These are phyloP conservation scores for Myodes glareolus DNA, from an alignment of 2,113 vertebrate genomes.

Conservation along the genomic window DNA sequence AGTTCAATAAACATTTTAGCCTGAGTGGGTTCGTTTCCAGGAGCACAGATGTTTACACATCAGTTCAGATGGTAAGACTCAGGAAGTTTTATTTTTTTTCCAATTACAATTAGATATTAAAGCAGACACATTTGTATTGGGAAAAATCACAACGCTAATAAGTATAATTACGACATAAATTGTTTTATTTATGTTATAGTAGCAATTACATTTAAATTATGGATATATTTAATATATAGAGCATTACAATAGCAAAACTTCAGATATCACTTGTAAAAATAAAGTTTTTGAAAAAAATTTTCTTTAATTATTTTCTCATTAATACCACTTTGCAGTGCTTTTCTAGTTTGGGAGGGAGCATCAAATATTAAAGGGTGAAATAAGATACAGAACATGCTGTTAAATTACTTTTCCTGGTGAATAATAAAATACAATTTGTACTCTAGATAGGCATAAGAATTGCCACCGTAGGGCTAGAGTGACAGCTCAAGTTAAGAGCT, in stretches of 20 bases:
- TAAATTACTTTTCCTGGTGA: neutral
- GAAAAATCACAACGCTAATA: slow-evolving; percentile 23
- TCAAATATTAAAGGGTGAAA: neutral
- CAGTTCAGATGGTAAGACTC: slow-evolving; percentile 29
- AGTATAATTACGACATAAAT: neutral
- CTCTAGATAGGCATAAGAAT: neutral
- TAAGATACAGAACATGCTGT: neutral
- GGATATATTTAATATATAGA: neutral
- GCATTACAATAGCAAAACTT: neutral
- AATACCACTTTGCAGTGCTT: slow-evolving; percentile 3
- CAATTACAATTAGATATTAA: slow-evolving; percentile 17
- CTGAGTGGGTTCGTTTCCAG: slow-evolving; percentile 46
- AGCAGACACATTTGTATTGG: neutral
- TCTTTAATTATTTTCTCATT: neutral
- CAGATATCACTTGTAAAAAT: neutral
- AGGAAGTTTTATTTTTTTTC: slow-evolving; percentile 51
- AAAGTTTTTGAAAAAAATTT: neutral
- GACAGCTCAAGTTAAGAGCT: fast-evolving
- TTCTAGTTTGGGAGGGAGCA: neutral
- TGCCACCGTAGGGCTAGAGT: neutral
- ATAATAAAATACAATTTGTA: neutral
- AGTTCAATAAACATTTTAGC: slow-evolving; percentile 62
- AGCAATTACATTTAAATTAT: neutral
- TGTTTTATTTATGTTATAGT: slow-evolving; percentile 19
- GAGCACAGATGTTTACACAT: slow-evolving; percentile 48